Evolutionary conservation across 2,113 vertebrate species (phyloP), one percentile per base, ranked within the genome.

Genomic region (Pachyramphus minor): DNA sequence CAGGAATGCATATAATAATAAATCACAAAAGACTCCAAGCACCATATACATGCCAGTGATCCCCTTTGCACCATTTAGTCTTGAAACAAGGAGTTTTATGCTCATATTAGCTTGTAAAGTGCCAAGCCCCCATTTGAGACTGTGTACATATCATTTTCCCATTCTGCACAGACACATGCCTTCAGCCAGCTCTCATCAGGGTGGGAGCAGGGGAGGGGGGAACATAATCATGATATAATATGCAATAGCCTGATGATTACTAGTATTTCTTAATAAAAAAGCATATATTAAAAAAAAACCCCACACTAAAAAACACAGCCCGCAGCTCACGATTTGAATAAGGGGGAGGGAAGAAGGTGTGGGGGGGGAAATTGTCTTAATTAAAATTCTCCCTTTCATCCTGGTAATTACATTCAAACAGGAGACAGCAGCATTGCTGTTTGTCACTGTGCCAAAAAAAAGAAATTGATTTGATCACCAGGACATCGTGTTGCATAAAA

Each of bases 331-430:
- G 44, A 93, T 95, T 92, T 93, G 92, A 96, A 93, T 93, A 92
- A 96, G 42, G 76, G 77, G 95, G 90, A 96, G 93, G 77, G 95
- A 87, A 76, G 82, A 94, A 97, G 93, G 88, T 95, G 87, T 86
- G 86, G 1, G 78, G 94, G 94, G 96, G 87, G 76, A 96, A 97
- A 97, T 97, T 97, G 97, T 98, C 97, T 98, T 98, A 98, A 98
- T 98, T 98, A 98, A 98, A 98, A 98, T 98, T 97, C 97, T 97
- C 94, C 87, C 97, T 98, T 98, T 98, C 97, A 98, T 98, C 97
- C 96, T 93, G 84, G 96, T 98, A 98, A 98, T 98, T 98, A 98
- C 96, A 97, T 97, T 97, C 96, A 97, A 97, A 97, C 96, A 96
- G 94, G 96, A 96, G 22, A 97, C 97, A 94, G 96, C 95, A 96